Evolutionary conservation across 2,888 invertebrate genomes (phyloP).

Genomic region (Tromatobia lineatoria): DNA sequence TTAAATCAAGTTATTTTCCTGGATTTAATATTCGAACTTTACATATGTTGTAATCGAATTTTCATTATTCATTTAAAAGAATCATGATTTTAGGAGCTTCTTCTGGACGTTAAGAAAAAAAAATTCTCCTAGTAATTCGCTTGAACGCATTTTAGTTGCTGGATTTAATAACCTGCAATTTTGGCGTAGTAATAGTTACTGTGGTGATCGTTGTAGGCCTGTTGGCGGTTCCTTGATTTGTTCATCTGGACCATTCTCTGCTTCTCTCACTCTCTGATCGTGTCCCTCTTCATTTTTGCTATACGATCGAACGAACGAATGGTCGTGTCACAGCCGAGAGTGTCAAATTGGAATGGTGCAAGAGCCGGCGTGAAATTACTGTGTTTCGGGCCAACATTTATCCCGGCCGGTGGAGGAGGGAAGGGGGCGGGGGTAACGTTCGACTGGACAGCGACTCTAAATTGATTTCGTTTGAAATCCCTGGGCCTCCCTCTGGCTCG

Average conservation of each 20-base stretch:
- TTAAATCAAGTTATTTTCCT: no score
- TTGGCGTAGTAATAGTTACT: conserved; percentile 69
- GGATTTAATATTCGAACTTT: no score
- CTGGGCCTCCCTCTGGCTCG: conserved; percentile 70
- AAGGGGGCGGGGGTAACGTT: conserved; percentile 79
- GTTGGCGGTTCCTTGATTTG: conserved; percentile 62
- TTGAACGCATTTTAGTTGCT: not conserved
- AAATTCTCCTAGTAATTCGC: not conserved
- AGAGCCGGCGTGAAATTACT: conserved; percentile 83
- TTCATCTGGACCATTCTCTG: conserved; percentile 48
- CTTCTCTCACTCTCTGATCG: conserved; percentile 54
- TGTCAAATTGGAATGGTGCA: conserved; percentile 80
- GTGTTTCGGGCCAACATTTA: conserved; percentile 84
- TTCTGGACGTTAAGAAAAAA: not conserved
- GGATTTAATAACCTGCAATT: conserved; percentile 37
- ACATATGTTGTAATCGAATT: not conserved
- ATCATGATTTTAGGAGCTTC: not conserved
- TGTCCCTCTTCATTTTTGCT: conserved; percentile 33
- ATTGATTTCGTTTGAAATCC: conserved; percentile 85
- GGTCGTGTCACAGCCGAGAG: conserved; percentile 66
- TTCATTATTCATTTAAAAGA: not conserved
- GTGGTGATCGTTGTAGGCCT: conserved; percentile 33
- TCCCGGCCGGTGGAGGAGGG: conserved; percentile 74
- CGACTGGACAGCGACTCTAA: conserved; percentile 83
- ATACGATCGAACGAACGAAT: conserved; percentile 46